Evolutionary conservation across 2,797 vertebrate species (phyloP).

Genomic region (Gallirallus australis): DNA sequence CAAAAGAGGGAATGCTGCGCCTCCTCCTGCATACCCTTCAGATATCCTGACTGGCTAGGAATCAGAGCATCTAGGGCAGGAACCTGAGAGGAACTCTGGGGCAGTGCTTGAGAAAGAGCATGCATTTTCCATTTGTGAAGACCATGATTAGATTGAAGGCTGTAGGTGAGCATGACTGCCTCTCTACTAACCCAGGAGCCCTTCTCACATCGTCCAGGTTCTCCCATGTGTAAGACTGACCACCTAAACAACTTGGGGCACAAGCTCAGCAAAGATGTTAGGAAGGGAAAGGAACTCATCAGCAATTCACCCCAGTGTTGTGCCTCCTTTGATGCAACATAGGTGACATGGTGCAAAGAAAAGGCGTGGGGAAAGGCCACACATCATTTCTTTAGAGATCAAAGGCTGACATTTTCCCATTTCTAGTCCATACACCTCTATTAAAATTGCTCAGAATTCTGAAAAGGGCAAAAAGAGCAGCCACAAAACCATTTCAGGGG

Average conservation of each 20-base stretch:
- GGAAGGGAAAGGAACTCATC: not conserved
- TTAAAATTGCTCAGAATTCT: not conserved
- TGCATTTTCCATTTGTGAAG: not conserved
- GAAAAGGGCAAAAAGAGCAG: not conserved
- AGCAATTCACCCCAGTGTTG: not conserved
- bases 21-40: not conserved
- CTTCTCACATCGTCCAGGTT: not conserved
- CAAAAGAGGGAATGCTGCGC: not conserved
- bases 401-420: not conserved
- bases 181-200: not conserved
- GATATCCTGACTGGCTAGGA: not conserved
- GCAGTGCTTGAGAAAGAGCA: not conserved
- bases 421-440: not conserved
- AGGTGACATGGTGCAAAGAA: not conserved
- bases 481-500: not conserved
- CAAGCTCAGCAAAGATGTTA: not conserved
- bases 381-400: not conserved
- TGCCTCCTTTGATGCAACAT: not conserved
- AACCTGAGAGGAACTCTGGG: not conserved
- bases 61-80: not conserved
- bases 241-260: not conserved
- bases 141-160: not conserved
- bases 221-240: not conserved
- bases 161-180: not conserved
- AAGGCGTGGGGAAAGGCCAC: not conserved